These are phyloP conservation scores for Polyommatus iphigenia DNA, from an alignment of 2,888 invertebrate species.

Conservation along the genomic window DNA sequence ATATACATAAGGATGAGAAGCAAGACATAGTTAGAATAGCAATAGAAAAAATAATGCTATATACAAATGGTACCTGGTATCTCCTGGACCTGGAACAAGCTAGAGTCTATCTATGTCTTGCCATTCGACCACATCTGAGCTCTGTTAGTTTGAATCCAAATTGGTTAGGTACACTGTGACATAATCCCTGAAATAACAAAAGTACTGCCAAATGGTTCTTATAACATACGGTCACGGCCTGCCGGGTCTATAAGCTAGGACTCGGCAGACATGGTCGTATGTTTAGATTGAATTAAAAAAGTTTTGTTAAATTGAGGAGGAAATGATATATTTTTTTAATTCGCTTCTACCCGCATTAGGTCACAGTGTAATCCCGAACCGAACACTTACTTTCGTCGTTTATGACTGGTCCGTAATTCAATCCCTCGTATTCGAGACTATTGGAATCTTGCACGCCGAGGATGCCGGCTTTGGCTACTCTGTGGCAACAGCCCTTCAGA, in stretches of 20 bases:
- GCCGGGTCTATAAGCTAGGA: not conserved
- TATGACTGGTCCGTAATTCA: constrained; percentile 86
- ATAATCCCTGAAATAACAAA: constrained; percentile 45
- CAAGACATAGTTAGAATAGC: constrained; percentile 79
- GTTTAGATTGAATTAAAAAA: not conserved
- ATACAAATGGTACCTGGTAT: constrained; percentile 61
- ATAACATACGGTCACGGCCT: not conserved
- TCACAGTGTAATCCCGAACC: constrained; percentile 41
- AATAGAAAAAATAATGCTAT: constrained; percentile 50
- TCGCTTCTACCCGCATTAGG: constrained; percentile 37
- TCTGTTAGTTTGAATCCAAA: constrained; percentile 58
- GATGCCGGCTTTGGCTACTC: constrained; percentile 83
- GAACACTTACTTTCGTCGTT: constrained; percentile 88
- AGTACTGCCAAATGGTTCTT: not conserved
- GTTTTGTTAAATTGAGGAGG: not conserved
- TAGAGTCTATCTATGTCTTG: constrained; percentile 71
- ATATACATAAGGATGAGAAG: constrained; percentile 61
- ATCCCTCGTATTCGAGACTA: constrained; percentile 83
- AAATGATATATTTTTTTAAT: not conserved
- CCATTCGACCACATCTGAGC: constrained; percentile 76
- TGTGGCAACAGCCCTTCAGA: constrained; percentile 92
- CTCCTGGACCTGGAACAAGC: constrained; percentile 49
- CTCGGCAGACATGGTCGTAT: not conserved
- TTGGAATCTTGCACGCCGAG: constrained; percentile 83
- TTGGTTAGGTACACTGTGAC: constrained; percentile 50